A percentile compares a stretch with the other conserved stretches of the same genome.
phyloP scores from a whole-genome alignment of 2,888 invertebrate species.

The Epirrhoe tristata region DNA sequence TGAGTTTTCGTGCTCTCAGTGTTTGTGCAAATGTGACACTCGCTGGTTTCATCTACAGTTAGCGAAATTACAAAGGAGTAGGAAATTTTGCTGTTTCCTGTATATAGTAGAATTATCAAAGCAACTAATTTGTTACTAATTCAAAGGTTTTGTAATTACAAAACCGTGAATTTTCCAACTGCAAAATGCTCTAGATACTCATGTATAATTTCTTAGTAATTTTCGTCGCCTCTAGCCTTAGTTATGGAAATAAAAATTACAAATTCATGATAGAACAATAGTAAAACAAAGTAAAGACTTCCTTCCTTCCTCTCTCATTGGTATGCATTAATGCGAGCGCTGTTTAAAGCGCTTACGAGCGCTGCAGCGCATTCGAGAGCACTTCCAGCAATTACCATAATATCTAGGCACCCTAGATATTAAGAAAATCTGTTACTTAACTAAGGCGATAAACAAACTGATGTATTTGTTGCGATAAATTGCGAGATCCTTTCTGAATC shows the following conservation, averaged over 20 bases:
- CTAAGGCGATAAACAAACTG: not conserved
- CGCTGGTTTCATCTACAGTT: too few relatives aligned
- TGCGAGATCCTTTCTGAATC: not conserved
- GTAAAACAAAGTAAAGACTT: conserved; percentile 8
- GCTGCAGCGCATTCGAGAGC: conserved; percentile 9
- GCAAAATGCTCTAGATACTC: not conserved
- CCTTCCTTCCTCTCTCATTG: conserved; percentile 12
- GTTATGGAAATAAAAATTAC: not conserved
- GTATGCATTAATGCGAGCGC: conserved; percentile 23
- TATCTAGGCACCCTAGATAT: not conserved
- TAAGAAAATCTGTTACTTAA: not conserved
- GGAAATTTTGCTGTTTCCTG: too few relatives aligned
- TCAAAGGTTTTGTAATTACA: too few relatives aligned
- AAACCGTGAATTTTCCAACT: too few relatives aligned
- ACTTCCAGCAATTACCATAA: conserved; percentile 2
- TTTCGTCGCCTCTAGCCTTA: not conserved
- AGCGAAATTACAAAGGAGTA: too few relatives aligned
- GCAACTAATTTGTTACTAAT: too few relatives aligned
- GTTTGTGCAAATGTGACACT: too few relatives aligned
- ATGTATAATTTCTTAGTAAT: not conserved
- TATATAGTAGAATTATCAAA: too few relatives aligned
- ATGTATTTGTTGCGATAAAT: not conserved
- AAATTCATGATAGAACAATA: conserved; percentile 5
- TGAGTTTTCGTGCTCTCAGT: too few relatives aligned
- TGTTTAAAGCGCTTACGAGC: conserved; percentile 2